These are phyloP conservation scores for Oxyteleia sp. DNA, from an alignment of 2,888 invertebrate species.

Conservation along the genomic window DNA sequence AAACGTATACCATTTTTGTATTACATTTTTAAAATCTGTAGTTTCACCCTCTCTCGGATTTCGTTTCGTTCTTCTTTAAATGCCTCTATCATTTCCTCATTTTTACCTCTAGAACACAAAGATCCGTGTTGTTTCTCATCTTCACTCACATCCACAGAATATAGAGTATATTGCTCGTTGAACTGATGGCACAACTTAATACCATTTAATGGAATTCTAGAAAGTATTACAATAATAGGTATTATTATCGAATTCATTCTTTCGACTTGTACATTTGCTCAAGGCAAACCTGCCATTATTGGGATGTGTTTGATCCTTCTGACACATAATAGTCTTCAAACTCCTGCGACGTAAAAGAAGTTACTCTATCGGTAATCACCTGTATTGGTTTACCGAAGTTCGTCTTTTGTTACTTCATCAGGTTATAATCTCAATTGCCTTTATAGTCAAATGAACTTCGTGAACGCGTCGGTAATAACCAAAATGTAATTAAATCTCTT, in stretches of 20 bases:
- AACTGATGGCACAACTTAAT: conserved; percentile 72
- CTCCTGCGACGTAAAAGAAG: conserved; percentile 60
- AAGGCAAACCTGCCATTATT: background rate
- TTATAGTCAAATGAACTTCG: conserved; percentile 11
- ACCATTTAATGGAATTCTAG: conserved; percentile 79
- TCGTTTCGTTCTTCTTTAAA: too few relatives aligned
- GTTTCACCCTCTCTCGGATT: too few relatives aligned
- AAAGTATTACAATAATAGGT: conserved; percentile 80
- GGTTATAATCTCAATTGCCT: conserved; percentile 62
- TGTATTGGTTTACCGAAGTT: conserved; percentile 83
- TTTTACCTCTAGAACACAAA: too few relatives aligned
- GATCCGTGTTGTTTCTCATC: conserved; percentile 17
- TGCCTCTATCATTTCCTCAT: too few relatives aligned
- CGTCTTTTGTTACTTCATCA: conserved; percentile 78
- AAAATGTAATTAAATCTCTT: background rate
- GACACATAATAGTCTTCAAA: conserved; percentile 82
- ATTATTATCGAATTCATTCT: conserved; percentile 77
- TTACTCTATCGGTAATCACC: conserved; percentile 82
- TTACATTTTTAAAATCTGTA: too few relatives aligned
- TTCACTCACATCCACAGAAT: conserved; percentile 20
- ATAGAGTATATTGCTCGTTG: conserved; percentile 78
- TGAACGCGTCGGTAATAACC: too few relatives aligned
- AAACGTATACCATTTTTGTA: too few relatives aligned
- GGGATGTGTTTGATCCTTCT: conserved; percentile 80
- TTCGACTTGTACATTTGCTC: conserved; percentile 77